Evolutionary conservation across 2,113 vertebrate genomes (phyloP), one percentile per base, ranked within the genome.

Genomic region (Ceyx cyanopectus): DNA sequence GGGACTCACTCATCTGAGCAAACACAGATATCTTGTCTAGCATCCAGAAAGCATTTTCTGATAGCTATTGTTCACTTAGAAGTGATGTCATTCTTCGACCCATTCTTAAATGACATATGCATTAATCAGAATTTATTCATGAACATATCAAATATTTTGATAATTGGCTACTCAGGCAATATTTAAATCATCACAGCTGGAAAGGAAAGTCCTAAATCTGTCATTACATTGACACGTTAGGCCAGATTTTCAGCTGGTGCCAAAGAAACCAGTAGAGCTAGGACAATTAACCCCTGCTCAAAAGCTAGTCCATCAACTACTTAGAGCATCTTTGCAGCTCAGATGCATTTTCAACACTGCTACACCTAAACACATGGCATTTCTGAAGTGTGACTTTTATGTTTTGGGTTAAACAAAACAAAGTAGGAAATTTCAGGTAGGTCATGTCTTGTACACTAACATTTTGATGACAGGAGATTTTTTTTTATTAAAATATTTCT

Each of bases 281-380:
- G 61, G 74, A 72, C 57, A 91, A 87, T 91, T 93, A 94, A 85
- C 29, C 85, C 30, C 81, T 78, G 91, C 86, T 95, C 87, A 91
- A 90, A 88, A 92, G n/a, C 82, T 77, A 87, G 40, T 70, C 48
- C 65, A 77, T 81, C 40, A 69, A 68, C 37, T 85, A 83, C 57
- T 72, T 46, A 75, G 58, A 79, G n/a, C 9, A 85, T 53, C 45
- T 73, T 89, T 77, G 83, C 81, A 85, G 51, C 20, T 78, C 54
- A 40, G 56, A 74, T 77, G 26, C 34, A 46, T 79, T 92, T 85
- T 70, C 54, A 80, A 86, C 58, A 84, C 24, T 54, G 69, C 27
- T 73, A 70, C 30, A 91, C n/a, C 26, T 83, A 53, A 65, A 86
- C 9, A 86, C 1, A 2, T 26, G 88, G 62, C 15, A 89, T 40